Percentiles rank a stretch among this genome's conserved stretches.
Evolutionary conservation across 2,113 vertebrate species (phyloP).

Genomic region (Pontoporia blainvillei): DNA sequence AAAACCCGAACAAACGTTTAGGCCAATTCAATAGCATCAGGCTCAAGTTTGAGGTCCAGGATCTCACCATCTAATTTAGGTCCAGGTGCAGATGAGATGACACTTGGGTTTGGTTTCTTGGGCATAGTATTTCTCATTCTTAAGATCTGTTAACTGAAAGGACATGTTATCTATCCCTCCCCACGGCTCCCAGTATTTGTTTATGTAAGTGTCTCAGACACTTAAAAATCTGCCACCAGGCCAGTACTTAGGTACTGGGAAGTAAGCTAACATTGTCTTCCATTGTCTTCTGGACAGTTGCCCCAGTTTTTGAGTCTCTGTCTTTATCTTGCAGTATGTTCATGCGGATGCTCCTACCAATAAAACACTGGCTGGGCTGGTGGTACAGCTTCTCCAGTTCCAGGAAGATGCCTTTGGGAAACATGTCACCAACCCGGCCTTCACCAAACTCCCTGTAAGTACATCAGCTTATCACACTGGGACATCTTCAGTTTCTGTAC

Average conservation of each 20-base stretch:
- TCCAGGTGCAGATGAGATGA: background rate
- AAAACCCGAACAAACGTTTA: no score
- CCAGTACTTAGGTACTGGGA: background rate
- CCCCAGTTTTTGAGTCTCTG: background rate
- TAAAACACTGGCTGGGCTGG: slow-evolving; percentile 92
- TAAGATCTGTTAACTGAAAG: background rate
- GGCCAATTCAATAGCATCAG: background rate
- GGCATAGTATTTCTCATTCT: background rate
- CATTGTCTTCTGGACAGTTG: background rate
- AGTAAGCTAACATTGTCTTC: background rate
- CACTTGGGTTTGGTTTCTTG: background rate
- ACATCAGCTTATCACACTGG: background rate
- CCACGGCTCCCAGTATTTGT: background rate
- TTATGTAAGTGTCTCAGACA: background rate
- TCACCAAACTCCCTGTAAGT: slow-evolving; percentile 97
- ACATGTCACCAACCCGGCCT: slow-evolving; percentile 96
- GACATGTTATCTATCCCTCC: background rate
- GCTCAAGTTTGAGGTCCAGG: background rate
- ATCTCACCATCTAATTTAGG: background rate
- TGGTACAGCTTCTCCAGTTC: slow-evolving; percentile 97
- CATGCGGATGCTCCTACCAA: slow-evolving; percentile 97
- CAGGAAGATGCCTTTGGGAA: slow-evolving; percentile 98
- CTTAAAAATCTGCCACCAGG: background rate
- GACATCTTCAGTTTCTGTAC: background rate
- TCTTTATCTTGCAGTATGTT: slow-evolving; percentile 87